Base-by-base conservation (phyloP, 2,888 invertebrate genomes). In the Priocnemis perturbator region DNA sequence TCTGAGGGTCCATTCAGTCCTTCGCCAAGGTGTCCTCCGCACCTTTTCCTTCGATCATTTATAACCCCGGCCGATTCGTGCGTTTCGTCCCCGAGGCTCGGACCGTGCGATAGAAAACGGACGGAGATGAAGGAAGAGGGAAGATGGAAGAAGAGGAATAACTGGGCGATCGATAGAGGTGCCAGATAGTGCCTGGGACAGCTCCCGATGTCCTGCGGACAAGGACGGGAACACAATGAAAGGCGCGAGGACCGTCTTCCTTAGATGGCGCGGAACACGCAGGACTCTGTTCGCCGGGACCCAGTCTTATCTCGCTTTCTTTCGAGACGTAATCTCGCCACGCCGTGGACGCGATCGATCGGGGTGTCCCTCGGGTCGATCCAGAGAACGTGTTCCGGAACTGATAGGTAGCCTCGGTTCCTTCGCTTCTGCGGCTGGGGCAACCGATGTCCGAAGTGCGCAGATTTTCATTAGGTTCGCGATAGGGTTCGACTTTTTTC, bases 11-110 rank as follows among this genome's bases (percentile, higher is more conserved):
- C n/a, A 50, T 50, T 50, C 17, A 19, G 11, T 50, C 50, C 50
- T 47, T 47, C 50, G 7, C 3, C 26, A 11, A 37, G 47, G 47
- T 47, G 15, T 47, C 47, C 47, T 50, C 47, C 47, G 2, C 14
- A 17, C 50, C 50, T 50, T 19, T 50, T 65, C 67, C 58, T 58
- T 26, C 77, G 71, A 82, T 84, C 83, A 84, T 84, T 84, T 82
- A 81, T 84, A 81, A 84, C 76, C 73, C 73, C 70, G 48, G 64
- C 63, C 83, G 83, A 78, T 83, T 81, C 77, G 82, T 79, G 76
- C 74, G 75, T 69, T 78, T 73, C 64, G 67, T 74, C 76, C 26
- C 4, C 37, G 14, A 37, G 37, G 7, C 7, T 11, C 4, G 1
- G 37, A 37, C 2, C 37, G 37, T 1, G 7, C 11, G 11, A 3